phyloP scores from a whole-genome alignment of 1,140 invertebrate genomes.

The Drosophila paulistorum region DNA sequence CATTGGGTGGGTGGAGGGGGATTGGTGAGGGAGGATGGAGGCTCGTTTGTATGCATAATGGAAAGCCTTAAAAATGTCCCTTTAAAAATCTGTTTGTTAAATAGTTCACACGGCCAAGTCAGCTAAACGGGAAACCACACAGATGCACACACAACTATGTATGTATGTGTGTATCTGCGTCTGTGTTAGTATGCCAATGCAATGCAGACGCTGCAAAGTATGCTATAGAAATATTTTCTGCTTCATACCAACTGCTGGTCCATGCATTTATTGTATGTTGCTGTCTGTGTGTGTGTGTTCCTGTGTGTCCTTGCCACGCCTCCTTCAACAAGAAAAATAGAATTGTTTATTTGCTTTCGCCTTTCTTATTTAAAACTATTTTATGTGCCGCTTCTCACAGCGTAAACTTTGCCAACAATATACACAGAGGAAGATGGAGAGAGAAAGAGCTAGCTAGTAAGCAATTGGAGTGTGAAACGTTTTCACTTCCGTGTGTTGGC shows the following conservation, averaged over 20 bases:
- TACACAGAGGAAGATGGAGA: slow-evolving; percentile 24
- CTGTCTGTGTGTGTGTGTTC: slow-evolving; percentile 9
- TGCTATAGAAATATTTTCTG: slow-evolving; percentile 76
- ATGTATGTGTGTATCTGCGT: slow-evolving; percentile 13
- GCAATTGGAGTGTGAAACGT: slow-evolving; percentile 80
- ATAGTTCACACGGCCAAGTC: slow-evolving; percentile 79
- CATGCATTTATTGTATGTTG: slow-evolving; percentile 68
- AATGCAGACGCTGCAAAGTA: slow-evolving; percentile 67
- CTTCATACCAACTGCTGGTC: slow-evolving; percentile 66
- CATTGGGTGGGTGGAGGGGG: neutral
- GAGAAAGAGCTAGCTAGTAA: slow-evolving; percentile 8
- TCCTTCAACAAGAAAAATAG: slow-evolving; percentile 60
- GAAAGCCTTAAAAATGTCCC: slow-evolving; percentile 50
- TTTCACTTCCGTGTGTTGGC: slow-evolving; percentile 75
- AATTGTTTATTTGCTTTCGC: slow-evolving; percentile 80
- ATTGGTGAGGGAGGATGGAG: neutral
- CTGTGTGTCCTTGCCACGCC: slow-evolving; percentile 51
- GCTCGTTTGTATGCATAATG: neutral
- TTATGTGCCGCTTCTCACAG: slow-evolving; percentile 76
- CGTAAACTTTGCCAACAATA: slow-evolving; percentile 70
- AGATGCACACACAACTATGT: slow-evolving; percentile 20
- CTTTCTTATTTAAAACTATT: slow-evolving; percentile 81
- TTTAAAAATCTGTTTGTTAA: slow-evolving; percentile 47
- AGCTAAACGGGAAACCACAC: slow-evolving; percentile 67
- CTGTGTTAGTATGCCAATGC: slow-evolving; percentile 72